These are phyloP conservation scores for Halcyon badia DNA, from an alignment of 2,797 vertebrate genomes.

Conservation along the genomic window DNA sequence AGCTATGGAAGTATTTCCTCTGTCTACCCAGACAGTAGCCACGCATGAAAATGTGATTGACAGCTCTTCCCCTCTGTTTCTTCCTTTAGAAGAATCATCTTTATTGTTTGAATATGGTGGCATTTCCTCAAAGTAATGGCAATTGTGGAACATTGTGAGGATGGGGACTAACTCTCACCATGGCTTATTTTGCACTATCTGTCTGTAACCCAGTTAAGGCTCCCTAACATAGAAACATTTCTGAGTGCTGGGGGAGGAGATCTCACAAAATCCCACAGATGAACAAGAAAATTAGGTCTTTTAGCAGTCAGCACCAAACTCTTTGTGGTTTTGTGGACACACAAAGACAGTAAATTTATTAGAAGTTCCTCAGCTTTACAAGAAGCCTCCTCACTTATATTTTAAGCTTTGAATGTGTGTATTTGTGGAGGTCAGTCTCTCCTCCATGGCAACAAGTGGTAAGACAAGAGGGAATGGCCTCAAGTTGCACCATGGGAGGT, in stretches of 20 bases:
- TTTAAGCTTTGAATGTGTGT: background rate
- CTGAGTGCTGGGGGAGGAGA: background rate
- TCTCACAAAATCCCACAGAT: rapidly evolving
- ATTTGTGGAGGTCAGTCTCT: no score
- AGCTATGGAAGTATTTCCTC: background rate
- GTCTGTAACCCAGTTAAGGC: background rate
- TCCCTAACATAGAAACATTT: rapidly evolving
- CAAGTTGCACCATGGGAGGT: background rate
- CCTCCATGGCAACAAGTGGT: background rate
- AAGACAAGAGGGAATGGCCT: background rate
- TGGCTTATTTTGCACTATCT: background rate
- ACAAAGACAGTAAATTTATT: background rate
- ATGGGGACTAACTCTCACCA: no score
- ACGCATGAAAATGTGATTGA: background rate
- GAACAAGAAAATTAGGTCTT: background rate
- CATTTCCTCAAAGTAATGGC: background rate
- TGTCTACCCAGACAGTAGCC: background rate
- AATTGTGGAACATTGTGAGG: background rate
- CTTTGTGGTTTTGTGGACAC: background rate
- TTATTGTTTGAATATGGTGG: background rate
- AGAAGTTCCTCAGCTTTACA: background rate
- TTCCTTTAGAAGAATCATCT: background rate
- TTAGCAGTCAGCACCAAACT: background rate
- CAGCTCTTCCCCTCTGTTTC: background rate
- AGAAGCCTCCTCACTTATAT: background rate